Conservation (phyloP, 2,888 invertebrate genomes). For the Orchesellides sinensis region DNA sequence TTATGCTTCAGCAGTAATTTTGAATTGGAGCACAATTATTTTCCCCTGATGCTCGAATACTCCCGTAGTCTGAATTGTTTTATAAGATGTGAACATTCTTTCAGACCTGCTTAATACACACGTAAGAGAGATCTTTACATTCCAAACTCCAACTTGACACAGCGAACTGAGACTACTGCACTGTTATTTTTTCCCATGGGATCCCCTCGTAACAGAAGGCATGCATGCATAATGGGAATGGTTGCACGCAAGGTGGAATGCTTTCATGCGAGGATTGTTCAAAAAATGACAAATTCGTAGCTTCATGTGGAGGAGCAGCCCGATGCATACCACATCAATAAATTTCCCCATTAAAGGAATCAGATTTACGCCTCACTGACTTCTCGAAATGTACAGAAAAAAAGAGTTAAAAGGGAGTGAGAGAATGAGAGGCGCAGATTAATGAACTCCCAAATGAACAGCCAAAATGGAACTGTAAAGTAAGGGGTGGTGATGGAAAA, state of each 20-base stretch:
- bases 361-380: conserved; percentile 48
- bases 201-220: background rate
- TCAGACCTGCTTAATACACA: background rate
- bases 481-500: background rate
- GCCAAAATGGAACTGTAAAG: conserved; percentile 4
- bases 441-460: conserved; percentile 60
- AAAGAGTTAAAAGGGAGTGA: conserved; percentile 44
- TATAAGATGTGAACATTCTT: background rate
- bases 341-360: conserved; percentile 55
- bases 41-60: no score
- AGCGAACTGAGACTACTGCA: background rate
- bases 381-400: conserved; percentile 48
- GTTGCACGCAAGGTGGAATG: conserved; percentile 22
- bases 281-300: conserved; percentile 53
- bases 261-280: conserved; percentile 42
- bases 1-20: no score
- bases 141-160: no score
- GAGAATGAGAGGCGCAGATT: conserved; percentile 49
- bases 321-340: conserved; percentile 50
- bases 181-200: conserved; percentile 9
- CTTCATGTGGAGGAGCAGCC: conserved; percentile 9
- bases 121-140: no score
- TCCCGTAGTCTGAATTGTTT: no score
- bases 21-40: no score
- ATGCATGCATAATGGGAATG: conserved; percentile 1